Base-by-base conservation (phyloP, 2,797 vertebrate species). In the Betta splendens region DNA sequence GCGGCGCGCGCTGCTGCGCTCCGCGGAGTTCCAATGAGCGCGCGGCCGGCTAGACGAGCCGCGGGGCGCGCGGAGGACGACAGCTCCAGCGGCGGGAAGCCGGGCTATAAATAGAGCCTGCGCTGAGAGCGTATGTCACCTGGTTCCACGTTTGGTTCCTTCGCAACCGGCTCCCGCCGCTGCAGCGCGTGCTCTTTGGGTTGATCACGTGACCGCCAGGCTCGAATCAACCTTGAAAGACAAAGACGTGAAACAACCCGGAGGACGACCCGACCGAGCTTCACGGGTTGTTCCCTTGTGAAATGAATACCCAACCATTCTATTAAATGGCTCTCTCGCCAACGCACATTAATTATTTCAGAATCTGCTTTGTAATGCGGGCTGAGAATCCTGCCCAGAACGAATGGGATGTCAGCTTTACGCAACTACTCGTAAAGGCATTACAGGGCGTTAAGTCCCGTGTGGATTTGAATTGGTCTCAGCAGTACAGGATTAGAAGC, bases 401-500 rank as follows among this genome's bases (percentile, higher is more conserved):
- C 92, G 90, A 93, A 95, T 90, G 79, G 88, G 89, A 92, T 83
- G 87, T 86, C 91, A 89, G 87, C 77, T 92, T 89, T 90, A 85
- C 86, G 89, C 91, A 83, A 91, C 84, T 83, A 85, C 90, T 88
- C 84, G 84, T 91, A 89, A 93, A 89, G 91, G 92, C 83, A 87
- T 89, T 93, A 89, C 77, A 83, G 80, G 73, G 84, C 87, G 79
- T 89, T 90, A 91, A 93, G 83, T 89, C 93, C 87, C 88, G 82
- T 84, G 83, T 85, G 91, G 83, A 66, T 91, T 87, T 89, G 87
- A 81, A 81, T 81, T 89, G 92, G 89, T 90, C 90, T 80, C 80
- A 90, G 84, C 70, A 60, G 91, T 89, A 88, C 83, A 90, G 90
- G 92, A 93, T 94, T 93, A 94, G 86, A 90, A 85, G 86, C 89